A percentile compares a stretch with the other conserved stretches of the same genome.
Conservation (phyloP, 2,888 invertebrate species). For the Stenotaenia linearis region DNA sequence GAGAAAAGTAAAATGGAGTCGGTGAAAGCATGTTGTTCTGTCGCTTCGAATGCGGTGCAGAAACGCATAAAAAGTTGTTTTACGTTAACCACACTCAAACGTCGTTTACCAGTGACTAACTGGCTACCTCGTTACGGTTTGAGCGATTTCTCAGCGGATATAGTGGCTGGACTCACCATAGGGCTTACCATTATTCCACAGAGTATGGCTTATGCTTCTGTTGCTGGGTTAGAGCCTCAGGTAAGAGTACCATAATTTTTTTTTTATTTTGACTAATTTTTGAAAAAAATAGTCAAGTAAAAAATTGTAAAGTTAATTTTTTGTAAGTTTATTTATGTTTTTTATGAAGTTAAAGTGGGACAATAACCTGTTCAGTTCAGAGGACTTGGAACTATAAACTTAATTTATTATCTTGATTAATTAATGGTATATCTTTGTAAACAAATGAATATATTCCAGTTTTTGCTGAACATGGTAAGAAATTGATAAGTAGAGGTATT, state of each 20-base stretch:
- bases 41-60: background rate
- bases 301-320: too few species aligned
- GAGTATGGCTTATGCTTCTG: slow-evolving; percentile 81
- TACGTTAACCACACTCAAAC: slow-evolving; percentile 29
- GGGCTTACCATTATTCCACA: slow-evolving; percentile 56
- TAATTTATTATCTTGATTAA: too few species aligned
- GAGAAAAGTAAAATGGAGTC: background rate
- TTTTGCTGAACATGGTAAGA: too few species aligned
- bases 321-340: too few species aligned
- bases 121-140: slow-evolving; percentile 42
- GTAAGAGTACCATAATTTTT: slow-evolving; percentile 46
- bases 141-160: slow-evolving; percentile 46
- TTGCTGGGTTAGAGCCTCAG: slow-evolving; percentile 81
- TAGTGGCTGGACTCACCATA: slow-evolving; percentile 53
- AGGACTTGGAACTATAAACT: too few species aligned
- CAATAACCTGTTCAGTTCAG: too few species aligned
- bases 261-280: background rate
- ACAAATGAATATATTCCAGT: too few species aligned
- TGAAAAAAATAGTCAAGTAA: too few species aligned
- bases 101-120: slow-evolving; percentile 38
- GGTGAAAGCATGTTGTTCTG: background rate
- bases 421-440: too few species aligned
- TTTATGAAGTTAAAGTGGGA: too few species aligned
- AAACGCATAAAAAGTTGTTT: background rate
- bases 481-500: too few species aligned